A percentile compares a stretch with the other conserved stretches of the same genome.
phyloP scores from a whole-genome alignment of 2,113 vertebrate genomes.

The Oncorhynchus clarkii region DNA sequence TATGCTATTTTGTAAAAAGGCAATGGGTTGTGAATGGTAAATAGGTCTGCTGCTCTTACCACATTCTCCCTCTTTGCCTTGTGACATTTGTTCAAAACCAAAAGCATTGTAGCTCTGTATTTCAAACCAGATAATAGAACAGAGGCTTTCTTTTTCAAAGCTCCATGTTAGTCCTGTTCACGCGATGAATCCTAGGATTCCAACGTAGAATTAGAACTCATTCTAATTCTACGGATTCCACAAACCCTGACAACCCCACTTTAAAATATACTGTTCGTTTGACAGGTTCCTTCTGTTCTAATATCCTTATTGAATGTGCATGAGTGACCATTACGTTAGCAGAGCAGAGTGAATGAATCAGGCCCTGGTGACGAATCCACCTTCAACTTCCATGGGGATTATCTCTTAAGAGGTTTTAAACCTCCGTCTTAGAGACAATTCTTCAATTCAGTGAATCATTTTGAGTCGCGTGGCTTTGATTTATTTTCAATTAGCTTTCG shows the following conservation, averaged over 20 bases:
- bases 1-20: not conserved
- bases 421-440: slow-evolving; percentile 41
- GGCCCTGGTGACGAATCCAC: slow-evolving; percentile 17
- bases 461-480: slow-evolving; percentile 37
- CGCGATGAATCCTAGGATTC: not conserved
- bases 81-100: not conserved
- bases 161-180: not conserved
- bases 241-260: not conserved
- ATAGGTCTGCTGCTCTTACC: not conserved
- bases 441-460: slow-evolving; percentile 48
- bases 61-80: not conserved
- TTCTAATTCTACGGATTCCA: no score
- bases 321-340: not conserved
- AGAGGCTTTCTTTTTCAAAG: not conserved
- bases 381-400: slow-evolving; percentile 52
- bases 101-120: not conserved
- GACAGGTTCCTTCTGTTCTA: not conserved
- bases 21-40: not conserved
- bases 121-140: not conserved
- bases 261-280: not conserved
- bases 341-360: not conserved
- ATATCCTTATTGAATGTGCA: slow-evolving; percentile 11
- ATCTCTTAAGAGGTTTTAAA: slow-evolving; percentile 59
- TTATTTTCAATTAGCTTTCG: slow-evolving; percentile 49
- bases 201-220: not conserved